Evolutionary conservation across 2,113 vertebrate genomes (phyloP).

Genomic region (Tyto alba): DNA sequence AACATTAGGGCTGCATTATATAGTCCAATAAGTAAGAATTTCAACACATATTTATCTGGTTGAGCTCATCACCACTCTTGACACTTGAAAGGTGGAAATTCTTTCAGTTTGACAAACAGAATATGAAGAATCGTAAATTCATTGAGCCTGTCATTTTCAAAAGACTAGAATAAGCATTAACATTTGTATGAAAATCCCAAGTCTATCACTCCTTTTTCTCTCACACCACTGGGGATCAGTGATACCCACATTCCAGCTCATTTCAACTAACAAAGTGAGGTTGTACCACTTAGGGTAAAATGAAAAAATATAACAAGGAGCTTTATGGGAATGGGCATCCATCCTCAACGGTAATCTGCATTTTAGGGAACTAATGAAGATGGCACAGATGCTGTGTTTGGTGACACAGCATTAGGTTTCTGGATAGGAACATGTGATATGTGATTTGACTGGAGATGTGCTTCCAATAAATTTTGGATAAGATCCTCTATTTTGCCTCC

Average conservation of each 20-base stretch:
- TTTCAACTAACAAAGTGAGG: background rate
- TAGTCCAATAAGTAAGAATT: background rate
- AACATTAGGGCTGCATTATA: background rate
- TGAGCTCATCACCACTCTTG: background rate
- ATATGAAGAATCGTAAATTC: background rate
- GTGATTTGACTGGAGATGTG: background rate
- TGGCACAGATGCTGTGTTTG: background rate
- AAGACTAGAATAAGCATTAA: background rate
- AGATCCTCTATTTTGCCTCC: background rate
- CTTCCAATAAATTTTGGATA: background rate
- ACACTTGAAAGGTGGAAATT: background rate
- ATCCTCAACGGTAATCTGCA: background rate
- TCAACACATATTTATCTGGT: background rate
- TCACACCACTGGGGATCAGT: background rate
- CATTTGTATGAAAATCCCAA: background rate
- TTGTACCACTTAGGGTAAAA: background rate
- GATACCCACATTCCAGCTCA: background rate
- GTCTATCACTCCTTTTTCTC: background rate
- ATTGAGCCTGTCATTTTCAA: background rate
- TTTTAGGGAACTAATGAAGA: background rate
- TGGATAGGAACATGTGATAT: background rate
- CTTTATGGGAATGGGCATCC: background rate
- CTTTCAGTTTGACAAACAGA: background rate
- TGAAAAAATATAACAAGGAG: background rate
- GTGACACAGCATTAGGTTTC: background rate